Evolutionary conservation across 2,888 invertebrate genomes (phyloP), one percentile per base, ranked within the genome.

Genomic region (Ganaspis brasiliensis): DNA sequence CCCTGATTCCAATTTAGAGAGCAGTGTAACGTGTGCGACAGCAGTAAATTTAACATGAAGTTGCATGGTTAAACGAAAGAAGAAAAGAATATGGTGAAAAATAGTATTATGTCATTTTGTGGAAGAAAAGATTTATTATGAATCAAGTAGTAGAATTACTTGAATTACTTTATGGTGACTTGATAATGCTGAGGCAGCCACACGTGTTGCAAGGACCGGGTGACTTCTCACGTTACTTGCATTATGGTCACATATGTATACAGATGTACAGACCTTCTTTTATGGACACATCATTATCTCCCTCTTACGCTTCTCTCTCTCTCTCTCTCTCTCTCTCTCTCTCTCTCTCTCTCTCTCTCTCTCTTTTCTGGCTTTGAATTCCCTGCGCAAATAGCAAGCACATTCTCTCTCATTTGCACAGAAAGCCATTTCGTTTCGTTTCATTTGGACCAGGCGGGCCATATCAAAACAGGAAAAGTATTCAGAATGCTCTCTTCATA

Each of bases 191-290:
- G 63, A 21, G 19, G 6, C 37, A 2, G 19, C 52, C 52, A 19
- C 40, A 63, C 63, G 37, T 21, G 63, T 63, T 37, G 19, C 35
- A 19, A 63, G 21, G 21, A 14, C 63, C 37, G 63, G 61, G 63
- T 63, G 63, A 63, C 63, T 63, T 63, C 63, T 63, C 40, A 63
- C 40, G 63, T 63, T 63, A 40, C 63, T 16, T 63, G 40, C 40
- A 40, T 63, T 55, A 72, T 37, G 35, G 16, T 14, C 19, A 52
- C 55, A 55, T 70, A 35, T 72, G 71, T 72, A 52, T 52, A 72
- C 71, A 70, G 24, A 31, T 59, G 59, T 26, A 19, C 35, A 19
- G 71, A 12, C 52, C 31, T 40, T 73, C 57, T 59, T 72, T 40
- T 73, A 67, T 55, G 21, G 56, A 24, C 26, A 16, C 16, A 40